Conservation (phyloP, 2,797 vertebrate genomes). For the Kryptopterus vitreolus region DNA sequence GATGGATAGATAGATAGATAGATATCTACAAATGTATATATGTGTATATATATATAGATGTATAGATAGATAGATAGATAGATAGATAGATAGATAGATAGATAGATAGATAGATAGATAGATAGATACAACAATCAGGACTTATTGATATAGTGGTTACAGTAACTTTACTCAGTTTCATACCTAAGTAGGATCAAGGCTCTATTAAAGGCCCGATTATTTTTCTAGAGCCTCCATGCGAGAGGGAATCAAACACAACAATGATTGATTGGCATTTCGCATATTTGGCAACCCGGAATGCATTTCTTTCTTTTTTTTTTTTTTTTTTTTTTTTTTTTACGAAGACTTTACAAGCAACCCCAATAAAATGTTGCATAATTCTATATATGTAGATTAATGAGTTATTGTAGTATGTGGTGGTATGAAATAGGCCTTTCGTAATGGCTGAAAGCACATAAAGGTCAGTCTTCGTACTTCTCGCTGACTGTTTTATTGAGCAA, state of each 20-base stretch:
- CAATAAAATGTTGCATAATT: neutral
- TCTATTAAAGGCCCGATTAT: too few relatives aligned
- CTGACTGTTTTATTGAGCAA: neutral
- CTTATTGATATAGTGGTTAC: neutral
- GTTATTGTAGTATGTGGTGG: conserved; percentile 3
- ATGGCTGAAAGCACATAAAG: conserved; percentile 10
- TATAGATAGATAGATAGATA: too few relatives aligned
- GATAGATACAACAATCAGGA: too few relatives aligned
- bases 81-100: too few relatives aligned
- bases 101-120: too few relatives aligned
- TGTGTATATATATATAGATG: too few relatives aligned
- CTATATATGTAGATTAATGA: neutral
- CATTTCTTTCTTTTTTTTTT: neutral
- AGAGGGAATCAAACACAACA: too few relatives aligned
- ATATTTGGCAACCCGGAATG: neutral
- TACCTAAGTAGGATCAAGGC: neutral
- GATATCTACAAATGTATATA: too few relatives aligned
- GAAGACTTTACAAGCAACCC: neutral
- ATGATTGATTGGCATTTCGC: neutral
- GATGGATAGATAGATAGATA: too few relatives aligned
- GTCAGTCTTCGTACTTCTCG: neutral
- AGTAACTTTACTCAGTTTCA: neutral
- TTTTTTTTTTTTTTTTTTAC: neutral
- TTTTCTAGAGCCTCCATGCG: neutral
- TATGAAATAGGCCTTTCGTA: neutral